Evolutionary conservation across 2,888 invertebrate species (phyloP).

Genomic region (Patella ulyssiponensis): DNA sequence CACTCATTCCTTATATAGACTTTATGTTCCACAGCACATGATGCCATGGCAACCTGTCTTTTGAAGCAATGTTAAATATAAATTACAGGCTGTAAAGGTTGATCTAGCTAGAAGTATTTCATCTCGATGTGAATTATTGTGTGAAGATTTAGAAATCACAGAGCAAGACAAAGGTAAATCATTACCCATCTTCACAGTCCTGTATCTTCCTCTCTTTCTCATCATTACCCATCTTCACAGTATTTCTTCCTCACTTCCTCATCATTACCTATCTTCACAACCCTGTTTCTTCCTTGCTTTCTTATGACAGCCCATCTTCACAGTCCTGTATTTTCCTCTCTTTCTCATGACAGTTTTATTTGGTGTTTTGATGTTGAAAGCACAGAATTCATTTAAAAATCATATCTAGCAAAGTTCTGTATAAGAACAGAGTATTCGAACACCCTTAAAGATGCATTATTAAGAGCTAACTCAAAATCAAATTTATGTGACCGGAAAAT

Average conservation of each 20-base stretch:
- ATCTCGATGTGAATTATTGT: constrained; percentile 90
- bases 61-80: no score
- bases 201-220: neutral
- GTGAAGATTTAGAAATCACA: constrained; percentile 84
- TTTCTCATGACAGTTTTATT: neutral
- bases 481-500: neutral
- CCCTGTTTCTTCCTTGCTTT: neutral
- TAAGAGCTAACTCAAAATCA: no score
- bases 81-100: constrained; percentile 79
- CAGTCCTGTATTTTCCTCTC: neutral
- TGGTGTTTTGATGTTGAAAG: no score
- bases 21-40: no score
- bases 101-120: constrained; percentile 89
- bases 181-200: neutral
- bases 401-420: no score
- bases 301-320: neutral
- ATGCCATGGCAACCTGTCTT: no score
- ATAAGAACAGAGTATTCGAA: no score
- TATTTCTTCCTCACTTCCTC: neutral
- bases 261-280: neutral
- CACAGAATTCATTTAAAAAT: no score
- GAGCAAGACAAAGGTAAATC: constrained; percentile 79
- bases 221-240: neutral
- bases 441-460: no score
- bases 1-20: no score